These are phyloP conservation scores for Cordilura impudica DNA, from an alignment of 2,888 invertebrate species.

Conservation along the genomic window DNA sequence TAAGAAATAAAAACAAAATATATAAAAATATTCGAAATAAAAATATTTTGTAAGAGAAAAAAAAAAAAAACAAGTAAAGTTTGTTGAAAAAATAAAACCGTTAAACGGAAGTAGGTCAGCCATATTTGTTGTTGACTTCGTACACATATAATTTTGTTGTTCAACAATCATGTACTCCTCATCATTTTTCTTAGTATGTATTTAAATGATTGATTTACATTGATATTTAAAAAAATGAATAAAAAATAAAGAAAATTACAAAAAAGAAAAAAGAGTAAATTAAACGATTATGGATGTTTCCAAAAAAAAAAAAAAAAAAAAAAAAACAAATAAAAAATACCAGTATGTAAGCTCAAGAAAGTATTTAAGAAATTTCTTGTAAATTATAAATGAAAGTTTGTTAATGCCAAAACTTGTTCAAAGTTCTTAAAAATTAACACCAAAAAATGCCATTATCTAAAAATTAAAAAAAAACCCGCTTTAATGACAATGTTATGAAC, in stretches of 20 bases:
- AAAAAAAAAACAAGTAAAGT: constrained; percentile 31
- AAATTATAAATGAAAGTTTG: too few relatives aligned
- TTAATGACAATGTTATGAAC: too few relatives aligned
- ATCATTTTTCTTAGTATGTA: constrained; percentile 40
- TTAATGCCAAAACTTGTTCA: too few relatives aligned
- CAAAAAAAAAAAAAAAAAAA: neutral
- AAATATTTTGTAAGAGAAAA: neutral
- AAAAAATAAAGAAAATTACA: neutral
- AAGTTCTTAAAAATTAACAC: too few relatives aligned
- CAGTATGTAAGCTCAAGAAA: too few relatives aligned
- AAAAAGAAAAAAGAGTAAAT: neutral
- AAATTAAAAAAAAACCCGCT: too few relatives aligned
- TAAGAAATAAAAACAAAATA: neutral
- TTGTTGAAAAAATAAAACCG: constrained; percentile 36
- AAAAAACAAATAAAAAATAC: neutral
- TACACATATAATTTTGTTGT: constrained; percentile 11
- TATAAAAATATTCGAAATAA: neutral
- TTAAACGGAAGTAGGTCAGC: constrained; percentile 60
- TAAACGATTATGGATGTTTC: neutral
- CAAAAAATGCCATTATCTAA: too few relatives aligned
- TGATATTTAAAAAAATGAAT: neutral
- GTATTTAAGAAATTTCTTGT: too few relatives aligned
- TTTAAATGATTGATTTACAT: constrained; percentile 45
- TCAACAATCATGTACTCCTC: neutral
- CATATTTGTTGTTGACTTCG: constrained; percentile 7